Conservation (phyloP, 2,113 vertebrate genomes). For the Tenrec ecaudatus region DNA sequence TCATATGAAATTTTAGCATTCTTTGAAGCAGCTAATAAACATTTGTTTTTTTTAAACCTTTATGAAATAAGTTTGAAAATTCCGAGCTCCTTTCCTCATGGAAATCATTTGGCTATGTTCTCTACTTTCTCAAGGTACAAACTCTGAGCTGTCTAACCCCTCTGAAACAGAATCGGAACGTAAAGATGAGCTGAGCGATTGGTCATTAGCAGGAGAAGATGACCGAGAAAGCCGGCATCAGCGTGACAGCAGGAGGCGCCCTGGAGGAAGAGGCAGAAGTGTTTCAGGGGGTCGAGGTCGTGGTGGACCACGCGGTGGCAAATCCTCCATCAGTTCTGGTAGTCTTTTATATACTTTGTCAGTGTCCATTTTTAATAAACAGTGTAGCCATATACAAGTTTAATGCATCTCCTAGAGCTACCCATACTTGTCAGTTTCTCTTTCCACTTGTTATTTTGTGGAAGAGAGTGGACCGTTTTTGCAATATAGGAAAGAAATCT, state of each 20-base stretch:
- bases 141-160: slow-evolving; percentile 97
- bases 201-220: slow-evolving; percentile 96
- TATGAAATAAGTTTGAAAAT: slow-evolving; percentile 27
- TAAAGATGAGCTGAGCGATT: slow-evolving; percentile 97
- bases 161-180: slow-evolving; percentile 99
- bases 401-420: neutral
- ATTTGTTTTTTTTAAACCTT: slow-evolving; percentile 15
- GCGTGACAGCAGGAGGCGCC: slow-evolving; percentile 93
- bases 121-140: slow-evolving; percentile 91
- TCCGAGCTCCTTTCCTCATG: neutral
- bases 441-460: neutral
- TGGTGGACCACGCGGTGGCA: slow-evolving; percentile 93
- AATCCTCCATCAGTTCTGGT: slow-evolving; percentile 95
- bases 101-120: slow-evolving; percentile 53
- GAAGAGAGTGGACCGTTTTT: neutral
- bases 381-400: slow-evolving; percentile 30
- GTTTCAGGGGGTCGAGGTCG: slow-evolving; percentile 92
- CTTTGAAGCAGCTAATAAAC: neutral
- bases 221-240: slow-evolving; percentile 91
- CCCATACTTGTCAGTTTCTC: slow-evolving; percentile 13
- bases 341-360: slow-evolving; percentile 76
- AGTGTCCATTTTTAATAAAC: slow-evolving; percentile 55
- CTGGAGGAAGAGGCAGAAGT: slow-evolving; percentile 91
- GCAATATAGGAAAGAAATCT: neutral
- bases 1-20: slow-evolving; percentile 12